phyloP scores from a whole-genome alignment of 2,888 invertebrate species.

The Sarcophaga rosellei region DNA sequence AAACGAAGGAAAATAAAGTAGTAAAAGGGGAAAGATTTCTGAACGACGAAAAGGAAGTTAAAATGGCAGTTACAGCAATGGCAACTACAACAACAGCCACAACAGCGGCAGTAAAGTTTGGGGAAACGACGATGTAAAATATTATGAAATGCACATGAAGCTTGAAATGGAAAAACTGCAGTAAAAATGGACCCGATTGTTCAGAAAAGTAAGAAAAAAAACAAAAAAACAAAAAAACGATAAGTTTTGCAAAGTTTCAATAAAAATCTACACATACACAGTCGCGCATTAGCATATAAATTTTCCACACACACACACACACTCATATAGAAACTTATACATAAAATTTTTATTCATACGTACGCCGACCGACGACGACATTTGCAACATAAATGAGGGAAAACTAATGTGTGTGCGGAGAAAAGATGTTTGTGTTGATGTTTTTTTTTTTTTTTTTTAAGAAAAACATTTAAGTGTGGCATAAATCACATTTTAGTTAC shows the following conservation, averaged over 20 bases:
- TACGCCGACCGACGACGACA: neutral
- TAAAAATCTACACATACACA: slow-evolving; percentile 1
- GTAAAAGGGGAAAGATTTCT: slow-evolving; percentile 44
- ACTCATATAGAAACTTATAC: slow-evolving; percentile 3
- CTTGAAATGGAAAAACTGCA: slow-evolving; percentile 57
- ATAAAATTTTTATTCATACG: neutral
- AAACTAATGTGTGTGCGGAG: slow-evolving; percentile 63
- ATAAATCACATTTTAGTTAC: slow-evolving; percentile 65
- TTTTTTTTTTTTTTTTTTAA: slow-evolving; percentile 54
- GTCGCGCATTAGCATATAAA: neutral
- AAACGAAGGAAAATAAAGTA: slow-evolving; percentile 14
- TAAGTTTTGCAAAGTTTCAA: neutral
- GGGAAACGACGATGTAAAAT: slow-evolving; percentile 33
- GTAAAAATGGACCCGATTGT: slow-evolving; percentile 62
- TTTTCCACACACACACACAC: neutral
- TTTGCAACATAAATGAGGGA: slow-evolving; percentile 19
- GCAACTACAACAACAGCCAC: neutral
- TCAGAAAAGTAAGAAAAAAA: neutral
- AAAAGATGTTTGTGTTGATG: neutral
- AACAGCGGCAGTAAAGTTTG: neutral
- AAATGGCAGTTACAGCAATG: neutral
- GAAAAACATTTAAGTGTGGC: slow-evolving; percentile 65
- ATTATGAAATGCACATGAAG: slow-evolving; percentile 41
- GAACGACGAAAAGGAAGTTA: neutral
- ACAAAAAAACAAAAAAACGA: neutral